Conservation (phyloP, 2,113 vertebrate genomes). For the Nesospiza acunhae region DNA sequence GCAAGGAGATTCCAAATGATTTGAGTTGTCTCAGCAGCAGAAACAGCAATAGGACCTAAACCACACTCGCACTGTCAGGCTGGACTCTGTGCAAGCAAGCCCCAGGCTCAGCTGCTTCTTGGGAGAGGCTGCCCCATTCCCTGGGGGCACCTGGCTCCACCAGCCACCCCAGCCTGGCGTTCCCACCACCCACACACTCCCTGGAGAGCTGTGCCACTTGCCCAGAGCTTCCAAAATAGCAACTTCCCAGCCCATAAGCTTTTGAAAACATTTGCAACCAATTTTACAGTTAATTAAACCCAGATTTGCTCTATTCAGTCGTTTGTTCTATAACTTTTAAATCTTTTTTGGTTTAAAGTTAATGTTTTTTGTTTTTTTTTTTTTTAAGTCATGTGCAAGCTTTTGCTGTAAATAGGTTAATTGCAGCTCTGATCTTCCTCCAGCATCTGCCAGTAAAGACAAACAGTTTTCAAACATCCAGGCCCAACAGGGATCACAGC, state of each 20-base stretch:
- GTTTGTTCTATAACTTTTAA: constrained; percentile 40
- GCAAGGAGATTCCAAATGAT: neutral
- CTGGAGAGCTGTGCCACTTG: neutral
- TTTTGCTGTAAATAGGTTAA: constrained; percentile 29
- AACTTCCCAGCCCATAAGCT: neutral
- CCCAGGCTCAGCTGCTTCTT: neutral
- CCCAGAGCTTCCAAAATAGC: constrained; percentile 14
- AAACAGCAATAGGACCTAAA: neutral
- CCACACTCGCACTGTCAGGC: rapidly evolving
- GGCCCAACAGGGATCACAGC: neutral
- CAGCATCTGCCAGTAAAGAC: constrained; percentile 22
- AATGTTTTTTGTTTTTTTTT: neutral
- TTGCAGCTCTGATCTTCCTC: constrained; percentile 32
- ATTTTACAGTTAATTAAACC: constrained; percentile 53
- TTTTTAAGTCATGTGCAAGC: neutral
- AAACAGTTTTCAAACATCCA: neutral
- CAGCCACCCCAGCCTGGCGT: rapidly evolving
- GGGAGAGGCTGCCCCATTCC: neutral
- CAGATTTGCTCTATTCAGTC: constrained; percentile 42
- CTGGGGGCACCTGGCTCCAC: neutral
- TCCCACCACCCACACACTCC: neutral
- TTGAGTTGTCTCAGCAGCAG: neutral
- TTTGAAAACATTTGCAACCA: constrained; percentile 54
- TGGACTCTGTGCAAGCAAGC: neutral
- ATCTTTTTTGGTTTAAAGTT: constrained; percentile 5